A percentile compares a stretch with the other conserved stretches of the same genome.
phyloP scores from a whole-genome alignment of 2,113 vertebrate genomes.

The Melanerpes aurifrons region DNA sequence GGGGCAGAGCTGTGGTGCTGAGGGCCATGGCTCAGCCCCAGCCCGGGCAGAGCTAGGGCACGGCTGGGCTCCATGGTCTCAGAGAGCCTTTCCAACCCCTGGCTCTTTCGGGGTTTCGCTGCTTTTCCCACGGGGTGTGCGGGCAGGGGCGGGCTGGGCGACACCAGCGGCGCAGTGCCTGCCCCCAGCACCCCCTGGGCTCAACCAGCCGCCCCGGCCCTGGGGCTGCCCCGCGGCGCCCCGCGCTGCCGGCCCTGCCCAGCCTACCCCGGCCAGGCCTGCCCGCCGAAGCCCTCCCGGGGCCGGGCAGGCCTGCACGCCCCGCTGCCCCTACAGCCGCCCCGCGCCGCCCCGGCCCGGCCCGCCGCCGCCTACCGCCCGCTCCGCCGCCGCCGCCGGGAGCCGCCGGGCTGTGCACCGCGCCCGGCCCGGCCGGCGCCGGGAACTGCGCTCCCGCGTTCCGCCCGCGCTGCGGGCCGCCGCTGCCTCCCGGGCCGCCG shows the following conservation, averaged over 20 bases:
- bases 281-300: too few species aligned
- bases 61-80: too few species aligned
- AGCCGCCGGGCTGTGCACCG: background rate
- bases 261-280: background rate
- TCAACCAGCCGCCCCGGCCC: background rate
- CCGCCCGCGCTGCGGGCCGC: background rate
- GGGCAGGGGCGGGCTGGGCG: background rate
- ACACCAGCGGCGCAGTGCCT: background rate
- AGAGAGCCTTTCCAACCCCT: too few species aligned
- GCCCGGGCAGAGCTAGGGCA: too few species aligned
- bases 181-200: background rate
- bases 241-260: background rate
- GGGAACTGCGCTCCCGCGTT: background rate
- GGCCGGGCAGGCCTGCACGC: background rate
- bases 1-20: too few species aligned
- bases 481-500: too few species aligned
- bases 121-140: too few species aligned
- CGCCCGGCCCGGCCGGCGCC: background rate
- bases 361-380: background rate
- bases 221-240: background rate
- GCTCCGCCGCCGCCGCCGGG: background rate
- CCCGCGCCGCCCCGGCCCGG: background rate
- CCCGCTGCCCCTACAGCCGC: background rate
- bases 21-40: too few species aligned
- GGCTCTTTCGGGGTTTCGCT: too few species aligned